These are phyloP conservation scores for Turdus rufiventris DNA, from an alignment of 2,113 vertebrate genomes.

Conservation along the genomic window DNA sequence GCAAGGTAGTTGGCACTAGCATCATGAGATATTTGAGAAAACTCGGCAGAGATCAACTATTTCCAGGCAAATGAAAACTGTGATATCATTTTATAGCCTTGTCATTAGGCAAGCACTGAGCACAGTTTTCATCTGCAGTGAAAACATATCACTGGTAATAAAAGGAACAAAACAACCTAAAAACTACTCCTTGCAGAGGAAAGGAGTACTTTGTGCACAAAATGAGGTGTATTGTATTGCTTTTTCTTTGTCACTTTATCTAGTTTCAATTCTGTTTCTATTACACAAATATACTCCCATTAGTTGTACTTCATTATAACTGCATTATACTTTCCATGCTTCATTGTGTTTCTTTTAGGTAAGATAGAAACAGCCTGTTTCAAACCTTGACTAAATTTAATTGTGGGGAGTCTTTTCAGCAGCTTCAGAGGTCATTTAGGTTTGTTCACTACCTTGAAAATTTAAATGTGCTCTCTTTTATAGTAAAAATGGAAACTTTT, in stretches of 20 bases:
- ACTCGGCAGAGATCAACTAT: neutral
- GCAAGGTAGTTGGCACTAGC: neutral
- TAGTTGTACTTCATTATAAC: neutral
- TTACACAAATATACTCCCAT: neutral
- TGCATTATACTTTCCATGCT: neutral
- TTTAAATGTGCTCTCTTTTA: neutral
- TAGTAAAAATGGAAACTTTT: neutral
- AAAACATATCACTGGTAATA: neutral
- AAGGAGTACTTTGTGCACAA: neutral
- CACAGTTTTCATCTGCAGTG: neutral
- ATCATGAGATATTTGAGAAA: neutral
- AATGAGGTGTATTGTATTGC: neutral
- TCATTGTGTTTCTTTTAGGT: neutral
- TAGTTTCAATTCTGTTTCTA: neutral
- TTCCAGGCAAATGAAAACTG: neutral
- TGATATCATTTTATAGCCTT: neutral
- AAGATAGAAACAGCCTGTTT: neutral
- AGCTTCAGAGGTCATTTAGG: neutral
- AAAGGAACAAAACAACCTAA: neutral
- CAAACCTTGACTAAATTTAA: neutral
- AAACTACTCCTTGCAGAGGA: neutral
- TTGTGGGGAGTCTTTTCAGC: neutral
- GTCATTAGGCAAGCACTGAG: neutral
- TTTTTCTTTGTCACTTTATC: neutral
- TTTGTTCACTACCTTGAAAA: neutral